Conservation (phyloP, 2,113 vertebrate genomes). For the Odobenus rosmarus region DNA sequence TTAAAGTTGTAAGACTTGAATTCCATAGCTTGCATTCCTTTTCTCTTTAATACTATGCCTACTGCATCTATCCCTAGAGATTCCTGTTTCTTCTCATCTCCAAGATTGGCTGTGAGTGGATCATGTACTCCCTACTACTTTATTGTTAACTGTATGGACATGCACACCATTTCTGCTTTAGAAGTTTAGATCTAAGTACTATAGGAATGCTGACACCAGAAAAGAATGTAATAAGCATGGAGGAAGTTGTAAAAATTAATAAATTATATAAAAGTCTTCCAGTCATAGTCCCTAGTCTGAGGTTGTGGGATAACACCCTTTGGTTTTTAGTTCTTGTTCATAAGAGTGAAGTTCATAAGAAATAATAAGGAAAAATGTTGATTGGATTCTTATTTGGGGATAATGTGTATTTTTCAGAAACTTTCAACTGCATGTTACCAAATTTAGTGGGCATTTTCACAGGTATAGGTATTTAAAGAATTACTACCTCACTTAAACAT, state of each 20-base stretch:
- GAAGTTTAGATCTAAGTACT: not conserved
- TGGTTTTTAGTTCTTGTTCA: constrained; percentile 18
- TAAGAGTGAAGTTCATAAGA: not conserved
- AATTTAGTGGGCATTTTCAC: constrained; percentile 27
- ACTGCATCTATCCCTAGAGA: not conserved
- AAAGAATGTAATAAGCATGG: not conserved
- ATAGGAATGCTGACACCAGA: not conserved
- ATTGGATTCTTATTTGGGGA: not conserved
- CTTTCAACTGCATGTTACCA: not conserved
- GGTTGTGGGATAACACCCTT: not conserved
- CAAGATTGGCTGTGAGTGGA: not conserved
- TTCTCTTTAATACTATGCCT: constrained; percentile 16
- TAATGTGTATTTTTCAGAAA: constrained; percentile 36
- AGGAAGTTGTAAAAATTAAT: constrained; percentile 17
- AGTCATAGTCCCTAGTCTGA: not conserved
- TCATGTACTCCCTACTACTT: not conserved
- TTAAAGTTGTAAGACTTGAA: not conserved
- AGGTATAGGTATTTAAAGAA: not conserved
- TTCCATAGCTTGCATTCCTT: not conserved
- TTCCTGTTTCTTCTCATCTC: not conserved
- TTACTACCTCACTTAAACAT: not conserved
- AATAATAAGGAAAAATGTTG: not conserved
- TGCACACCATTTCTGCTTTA: not conserved
- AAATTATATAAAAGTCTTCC: constrained; percentile 43
- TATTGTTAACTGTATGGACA: not conserved